Conservation (phyloP, 1,140 invertebrate genomes). For the Tribolium madens region DNA sequence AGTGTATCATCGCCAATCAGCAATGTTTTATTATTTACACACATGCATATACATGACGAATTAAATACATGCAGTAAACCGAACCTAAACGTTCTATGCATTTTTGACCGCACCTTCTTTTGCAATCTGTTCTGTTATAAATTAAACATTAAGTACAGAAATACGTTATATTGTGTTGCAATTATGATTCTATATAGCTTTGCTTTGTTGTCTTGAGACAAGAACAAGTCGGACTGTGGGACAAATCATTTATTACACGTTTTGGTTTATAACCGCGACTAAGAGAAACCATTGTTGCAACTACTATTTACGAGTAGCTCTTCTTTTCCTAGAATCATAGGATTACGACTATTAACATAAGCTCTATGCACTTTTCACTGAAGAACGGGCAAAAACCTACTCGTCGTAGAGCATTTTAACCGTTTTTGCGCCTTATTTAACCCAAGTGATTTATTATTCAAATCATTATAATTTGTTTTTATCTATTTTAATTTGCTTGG, state of each 20-base stretch:
- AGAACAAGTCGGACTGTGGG: neutral
- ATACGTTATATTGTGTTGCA: conserved; percentile 46
- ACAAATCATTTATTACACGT: neutral
- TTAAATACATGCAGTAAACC: conserved; percentile 39
- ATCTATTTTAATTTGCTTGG: too few species aligned
- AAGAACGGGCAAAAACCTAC: too few species aligned
- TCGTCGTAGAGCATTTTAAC: too few species aligned
- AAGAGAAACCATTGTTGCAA: neutral
- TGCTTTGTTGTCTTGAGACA: conserved; percentile 5
- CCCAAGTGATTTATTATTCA: too few species aligned
- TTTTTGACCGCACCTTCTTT: conserved; percentile 46
- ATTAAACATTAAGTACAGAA: conserved; percentile 46
- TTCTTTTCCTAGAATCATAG: neutral
- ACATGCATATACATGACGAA: conserved; percentile 23
- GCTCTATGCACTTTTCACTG: too few species aligned
- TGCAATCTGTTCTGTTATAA: conserved; percentile 43
- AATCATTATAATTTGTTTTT: too few species aligned
- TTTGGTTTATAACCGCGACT: conserved; percentile 1
- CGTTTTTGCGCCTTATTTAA: too few species aligned
- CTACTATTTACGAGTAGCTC: neutral
- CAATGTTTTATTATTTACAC: neutral
- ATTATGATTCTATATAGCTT: conserved; percentile 36
- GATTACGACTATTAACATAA: neutral
- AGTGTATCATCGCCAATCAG: neutral
- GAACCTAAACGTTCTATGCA: conserved; percentile 41